Evolutionary conservation across 1,140 invertebrate species (phyloP), one percentile per base, ranked within the genome.

Genomic region (Brachionus koreanus): DNA sequence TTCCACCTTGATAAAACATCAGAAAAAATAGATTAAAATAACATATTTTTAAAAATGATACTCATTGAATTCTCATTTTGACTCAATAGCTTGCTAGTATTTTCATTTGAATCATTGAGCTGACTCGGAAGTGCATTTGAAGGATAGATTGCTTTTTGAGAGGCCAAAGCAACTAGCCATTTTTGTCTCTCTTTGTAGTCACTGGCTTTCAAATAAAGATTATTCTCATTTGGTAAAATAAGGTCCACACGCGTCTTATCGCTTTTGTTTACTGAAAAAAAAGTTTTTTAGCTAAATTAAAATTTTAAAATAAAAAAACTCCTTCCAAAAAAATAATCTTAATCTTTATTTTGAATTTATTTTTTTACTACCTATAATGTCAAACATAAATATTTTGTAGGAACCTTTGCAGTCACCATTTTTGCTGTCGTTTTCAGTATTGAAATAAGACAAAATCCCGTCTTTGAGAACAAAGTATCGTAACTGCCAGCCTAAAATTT

Each of bases 91-190:
- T 69, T 74, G 12, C 19, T 74, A 25, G 23, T 23, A 5, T n/a
- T 16, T 25, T 74, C 69, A 29, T 5, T 69, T 6, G 6, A 5
- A 13, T 74, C 69, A 10, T 23, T 25, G 0, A 19, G 43, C 43
- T 46, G 39, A 10, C 19, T 74, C 1, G 16, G 69, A 49, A 74
- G 9, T 10, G 19, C 10, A 16, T 33, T 46, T 0, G 69, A 46
- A 12, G 76, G 76, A 79, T 79, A 43, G 33, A 52, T 79, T 19
- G 76, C 76, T 79, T 79, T 79, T 33, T 79, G 76, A 79, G 61
- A 57, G 19, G 76, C 76, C n/a, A 79, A 61, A 42, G 76, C 49
- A 6, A 79, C 76, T n/a, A 79, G 25, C 76, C 76, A 79, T 23
- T 79, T 79, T 79, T 79, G 76, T 39, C 76, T 57, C 35, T 79